These are phyloP conservation scores for Tetramorium parvispinum DNA, from an alignment of 1,140 invertebrate genomes.

Conservation along the genomic window DNA sequence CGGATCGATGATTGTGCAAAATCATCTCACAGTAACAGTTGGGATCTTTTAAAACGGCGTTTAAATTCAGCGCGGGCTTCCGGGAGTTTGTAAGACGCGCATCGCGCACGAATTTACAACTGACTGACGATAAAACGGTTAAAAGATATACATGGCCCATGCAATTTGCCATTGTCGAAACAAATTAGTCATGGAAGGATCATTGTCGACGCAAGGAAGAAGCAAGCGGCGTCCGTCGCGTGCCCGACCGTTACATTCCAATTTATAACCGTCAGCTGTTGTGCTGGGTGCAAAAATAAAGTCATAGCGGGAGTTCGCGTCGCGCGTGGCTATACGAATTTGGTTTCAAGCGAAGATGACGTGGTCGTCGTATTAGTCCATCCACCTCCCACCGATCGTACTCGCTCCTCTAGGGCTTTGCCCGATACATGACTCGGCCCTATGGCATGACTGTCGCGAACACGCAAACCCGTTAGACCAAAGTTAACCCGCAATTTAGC, in stretches of 20 bases:
- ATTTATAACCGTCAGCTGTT: constrained; percentile 79
- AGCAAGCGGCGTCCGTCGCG: constrained; percentile 59
- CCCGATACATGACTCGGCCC: constrained; percentile 70
- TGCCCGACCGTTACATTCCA: constrained; percentile 74
- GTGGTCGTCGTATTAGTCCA: constrained; percentile 65
- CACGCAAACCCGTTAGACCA: constrained; percentile 76
- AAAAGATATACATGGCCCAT: background rate
- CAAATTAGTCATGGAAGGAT: constrained; percentile 59
- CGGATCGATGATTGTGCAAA: constrained; percentile 26
- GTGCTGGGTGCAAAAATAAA: constrained; percentile 75
- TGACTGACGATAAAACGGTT: background rate
- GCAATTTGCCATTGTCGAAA: constrained; percentile 38
- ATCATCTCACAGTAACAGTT: constrained; percentile 12
- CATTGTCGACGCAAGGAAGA: constrained; percentile 16
- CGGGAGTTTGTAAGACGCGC: too few relatives aligned
- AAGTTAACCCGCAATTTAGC: constrained; percentile 80
- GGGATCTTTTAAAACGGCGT: background rate
- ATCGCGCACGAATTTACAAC: background rate
- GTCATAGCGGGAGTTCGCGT: constrained; percentile 32
- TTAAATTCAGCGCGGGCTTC: background rate
- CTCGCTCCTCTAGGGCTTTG: constrained; percentile 50
- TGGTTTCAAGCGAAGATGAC: constrained; percentile 66
- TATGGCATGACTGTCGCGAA: constrained; percentile 79
- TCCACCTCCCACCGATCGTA: constrained; percentile 55
- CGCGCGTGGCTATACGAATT: constrained; percentile 49